Evolutionary conservation across 2,797 vertebrate species (phyloP), one percentile per base, ranked within the genome.

Genomic region (Hypotaenidia okinawae): DNA sequence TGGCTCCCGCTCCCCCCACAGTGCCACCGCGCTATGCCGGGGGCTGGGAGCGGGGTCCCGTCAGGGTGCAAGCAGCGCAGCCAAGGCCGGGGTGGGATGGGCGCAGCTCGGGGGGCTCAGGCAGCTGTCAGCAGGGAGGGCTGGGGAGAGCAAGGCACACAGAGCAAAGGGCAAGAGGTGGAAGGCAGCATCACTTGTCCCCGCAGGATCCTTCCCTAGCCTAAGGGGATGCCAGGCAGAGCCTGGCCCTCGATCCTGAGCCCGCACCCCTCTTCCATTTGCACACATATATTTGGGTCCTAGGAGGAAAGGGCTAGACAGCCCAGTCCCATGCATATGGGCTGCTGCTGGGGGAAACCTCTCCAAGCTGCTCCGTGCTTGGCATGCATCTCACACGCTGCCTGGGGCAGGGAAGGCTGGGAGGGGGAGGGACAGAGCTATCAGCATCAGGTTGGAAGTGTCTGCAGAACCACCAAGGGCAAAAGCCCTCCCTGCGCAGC

Each of bases 31-130:
- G 33, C 69, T 75, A 84, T 79, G 89, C 77, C 9, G 3, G 72
- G 62, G 92, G 82, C 73, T 81, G 58, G 75, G 69, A 94, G 85
- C 22, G 0, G 63, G 43, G 61, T 80, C 70, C 92, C 2, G 16
- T 80, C 84, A 76, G 86, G 78, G 52, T 85, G 70, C 51, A 95
- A 94, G 96, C 95, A 62, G 88, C 33, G 86, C 95, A 95, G 93
- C 95, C 88, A 96, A 96, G 92, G 95, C 95, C 1, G 1, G 63
- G 76, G 64, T 13, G 32, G 84, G 55, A 57, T 55, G 35, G 78
- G 73, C 8, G 55, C 87, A 95, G 92, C 94, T 91, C 18, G 3
- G 61, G 80, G 52, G 57, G 61, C 81, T 96, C 95, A 96, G 91
- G 93, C 91, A 94, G 92, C 86, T 6, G 4, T 90, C 92, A 93